Conservation (phyloP, 53 echinoderm and acorn worm species). For the Actinopyga echinites region DNA sequence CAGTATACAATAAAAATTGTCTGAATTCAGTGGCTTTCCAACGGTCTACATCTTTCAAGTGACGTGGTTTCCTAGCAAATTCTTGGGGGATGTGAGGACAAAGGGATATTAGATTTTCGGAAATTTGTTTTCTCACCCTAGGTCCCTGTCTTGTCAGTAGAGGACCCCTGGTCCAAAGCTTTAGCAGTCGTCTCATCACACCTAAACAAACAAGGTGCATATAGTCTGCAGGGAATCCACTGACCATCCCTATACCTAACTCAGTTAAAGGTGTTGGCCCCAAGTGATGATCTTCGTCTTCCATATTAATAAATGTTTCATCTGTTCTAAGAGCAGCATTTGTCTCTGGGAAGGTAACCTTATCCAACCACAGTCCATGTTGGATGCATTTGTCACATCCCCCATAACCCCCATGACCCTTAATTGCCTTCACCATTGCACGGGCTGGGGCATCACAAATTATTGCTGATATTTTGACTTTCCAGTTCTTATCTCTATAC, state of each 20-base stretch:
- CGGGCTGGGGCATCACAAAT: conserved; percentile 71
- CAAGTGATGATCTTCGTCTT: conserved; percentile 48
- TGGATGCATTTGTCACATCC: conserved; percentile 63
- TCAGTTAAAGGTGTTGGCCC: conserved; percentile 45
- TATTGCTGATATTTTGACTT: conserved; percentile 26
- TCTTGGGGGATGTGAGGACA: conserved; percentile 1
- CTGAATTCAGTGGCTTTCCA: conserved; percentile 78
- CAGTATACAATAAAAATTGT: conserved; percentile 67
- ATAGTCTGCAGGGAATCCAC: conserved; percentile 56
- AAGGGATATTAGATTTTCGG: background rate
- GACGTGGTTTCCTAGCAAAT: conserved; percentile 55
- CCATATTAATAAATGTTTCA: conserved; percentile 29
- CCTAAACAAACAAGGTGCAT: conserved; percentile 71
- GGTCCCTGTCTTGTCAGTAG: background rate
- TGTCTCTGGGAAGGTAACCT: conserved; percentile 58
- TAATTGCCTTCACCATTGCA: conserved; percentile 53
- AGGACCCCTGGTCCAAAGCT: conserved; percentile 65
- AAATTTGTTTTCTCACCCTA: background rate
- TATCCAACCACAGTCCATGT: conserved; percentile 45
- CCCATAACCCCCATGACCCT: conserved; percentile 55
- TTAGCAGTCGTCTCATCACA: conserved; percentile 52
- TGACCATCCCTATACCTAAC: conserved; percentile 51
- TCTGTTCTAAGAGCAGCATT: conserved; percentile 49
- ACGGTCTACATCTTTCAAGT: conserved; percentile 42
- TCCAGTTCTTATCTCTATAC: background rate